phyloP scores from a whole-genome alignment of 1,140 invertebrate genomes.

The Eurosta solidaginis region DNA sequence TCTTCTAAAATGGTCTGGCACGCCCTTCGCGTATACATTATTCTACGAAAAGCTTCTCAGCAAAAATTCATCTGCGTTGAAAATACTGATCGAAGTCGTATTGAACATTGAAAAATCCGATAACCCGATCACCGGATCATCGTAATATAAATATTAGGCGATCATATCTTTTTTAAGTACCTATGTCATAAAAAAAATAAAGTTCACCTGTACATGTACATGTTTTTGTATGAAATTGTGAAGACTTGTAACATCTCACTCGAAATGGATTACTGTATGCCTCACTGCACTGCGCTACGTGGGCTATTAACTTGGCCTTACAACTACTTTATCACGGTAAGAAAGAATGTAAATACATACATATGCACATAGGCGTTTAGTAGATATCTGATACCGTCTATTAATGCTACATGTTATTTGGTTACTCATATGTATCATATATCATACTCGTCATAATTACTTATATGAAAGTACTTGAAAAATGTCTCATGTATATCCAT shows the following conservation, averaged over 20 bases:
- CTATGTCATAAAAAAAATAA: neutral
- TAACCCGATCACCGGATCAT: too few species aligned
- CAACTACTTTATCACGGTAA: too few species aligned
- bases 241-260: neutral
- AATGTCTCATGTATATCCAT: neutral
- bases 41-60: too few species aligned
- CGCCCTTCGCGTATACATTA: too few species aligned
- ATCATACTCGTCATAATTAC: slow-evolving; percentile 15
- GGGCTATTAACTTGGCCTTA: neutral
- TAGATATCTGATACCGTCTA: neutral
- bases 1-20: too few species aligned
- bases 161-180: too few species aligned
- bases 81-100: too few species aligned
- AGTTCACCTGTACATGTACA: neutral
- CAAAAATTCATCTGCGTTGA: too few species aligned
- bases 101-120: too few species aligned
- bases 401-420: neutral
- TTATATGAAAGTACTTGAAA: slow-evolving; percentile 3
- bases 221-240: neutral
- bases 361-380: too few species aligned
- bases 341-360: too few species aligned
- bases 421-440: slow-evolving; percentile 12
- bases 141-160: too few species aligned
- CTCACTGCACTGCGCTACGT: neutral
- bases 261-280: neutral